Conservation (phyloP, 2,888 invertebrate genomes). For the Mythimna albipuncta region DNA sequence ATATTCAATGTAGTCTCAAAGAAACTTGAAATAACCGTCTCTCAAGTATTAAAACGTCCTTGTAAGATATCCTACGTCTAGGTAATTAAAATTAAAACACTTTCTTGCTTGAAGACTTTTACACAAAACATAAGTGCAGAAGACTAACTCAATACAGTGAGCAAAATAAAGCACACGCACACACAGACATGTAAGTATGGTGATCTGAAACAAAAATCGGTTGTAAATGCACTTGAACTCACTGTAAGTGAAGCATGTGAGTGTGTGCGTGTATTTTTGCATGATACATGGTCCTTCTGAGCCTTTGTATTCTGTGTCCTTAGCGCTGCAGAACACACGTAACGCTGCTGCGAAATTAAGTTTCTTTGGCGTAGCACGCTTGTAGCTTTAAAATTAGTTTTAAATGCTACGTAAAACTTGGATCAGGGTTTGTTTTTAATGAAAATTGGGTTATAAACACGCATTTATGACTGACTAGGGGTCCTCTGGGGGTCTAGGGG, state of each 20-base stretch:
- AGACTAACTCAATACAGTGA: neutral
- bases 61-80: slow-evolving; percentile 38
- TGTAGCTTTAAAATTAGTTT: slow-evolving; percentile 40
- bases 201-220: neutral
- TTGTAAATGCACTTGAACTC: neutral
- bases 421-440: neutral
- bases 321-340: slow-evolving; percentile 40
- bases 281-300: neutral
- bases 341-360: slow-evolving; percentile 48
- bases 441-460: too few species aligned
- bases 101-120: slow-evolving; percentile 36
- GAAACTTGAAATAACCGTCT: slow-evolving; percentile 33
- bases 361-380: slow-evolving; percentile 45
- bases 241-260: neutral
- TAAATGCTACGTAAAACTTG: slow-evolving; percentile 19
- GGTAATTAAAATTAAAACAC: slow-evolving; percentile 58
- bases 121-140: neutral
- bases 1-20: slow-evolving; percentile 39
- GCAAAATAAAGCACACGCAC: neutral
- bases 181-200: neutral
- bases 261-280: neutral
- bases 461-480: too few species aligned
- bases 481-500: too few species aligned
- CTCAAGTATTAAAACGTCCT: slow-evolving; percentile 34
- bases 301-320: neutral